Evolutionary conservation across 2,113 vertebrate species (phyloP), one percentile per base, ranked within the genome.

Genomic region (Passer montanus): DNA sequence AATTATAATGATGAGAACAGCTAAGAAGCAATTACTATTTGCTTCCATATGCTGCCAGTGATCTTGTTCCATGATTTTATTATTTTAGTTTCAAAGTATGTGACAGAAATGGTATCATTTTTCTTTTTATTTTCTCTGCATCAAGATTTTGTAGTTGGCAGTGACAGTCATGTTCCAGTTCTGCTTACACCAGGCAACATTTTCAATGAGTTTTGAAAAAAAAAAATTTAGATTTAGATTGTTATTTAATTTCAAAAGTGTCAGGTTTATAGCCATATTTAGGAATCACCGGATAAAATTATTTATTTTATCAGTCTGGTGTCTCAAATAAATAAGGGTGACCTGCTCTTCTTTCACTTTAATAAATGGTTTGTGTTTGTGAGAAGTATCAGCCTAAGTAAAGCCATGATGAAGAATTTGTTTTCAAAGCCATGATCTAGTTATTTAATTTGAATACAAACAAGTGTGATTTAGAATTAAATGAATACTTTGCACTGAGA

Each of bases 371-470:
- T 35, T 59, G 23, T n/a, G 14, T 62, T 17, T 59, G 70, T 76
- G 76, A 63, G 46, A 69, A 64, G 17, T 46, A 89, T 47, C 28
- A 96, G 41, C 50, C 60, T 79, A 31, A 88, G 56, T 88, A 88
- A 91, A 39, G 21, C 15, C 46, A 20, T n/a, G 52, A 92, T 87
- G n/a, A 90, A 59, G 22, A 76, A 72, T 68, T 53, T 63, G 13
- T 83, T 89, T 93, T 46, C 87, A 94, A 79, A 87, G 21, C 44
- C 19, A 80, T 43, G 53, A 55, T 89, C 79, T 89, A 74, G 30
- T 79, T 86, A 16, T 90, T 91, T 58, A 89, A 82, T 75, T 84
- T 87, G 31, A 95, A 90, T 83, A 66, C 62, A 81, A 92, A 91
- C 20, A 94, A 59, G 28, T 66, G 39, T 44, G 41, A 74, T 92